Evolutionary conservation across 2,888 invertebrate species (phyloP), one percentile per base, ranked within the genome.

Genomic region (Tetheella fluctuosa): DNA sequence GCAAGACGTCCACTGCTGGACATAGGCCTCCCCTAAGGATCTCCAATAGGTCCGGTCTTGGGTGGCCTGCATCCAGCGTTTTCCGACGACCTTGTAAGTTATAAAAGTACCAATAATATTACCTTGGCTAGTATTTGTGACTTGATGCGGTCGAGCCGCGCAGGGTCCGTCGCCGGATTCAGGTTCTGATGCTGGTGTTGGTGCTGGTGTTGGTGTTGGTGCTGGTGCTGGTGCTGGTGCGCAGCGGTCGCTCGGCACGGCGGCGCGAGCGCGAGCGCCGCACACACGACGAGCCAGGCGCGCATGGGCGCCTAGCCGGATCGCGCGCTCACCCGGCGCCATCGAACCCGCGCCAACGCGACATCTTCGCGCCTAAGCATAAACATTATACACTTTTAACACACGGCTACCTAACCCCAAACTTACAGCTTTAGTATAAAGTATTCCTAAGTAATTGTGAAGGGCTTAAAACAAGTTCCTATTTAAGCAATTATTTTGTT

Each of bases 231-330:
- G 73, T 71, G 81, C 73, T 80, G 75, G 64, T 55, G 68, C 70
- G 80, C 79, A 80, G 88, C 86, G 87, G 86, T 83, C 86, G 89
- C 88, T 83, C 87, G 85, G 86, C 85, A 81, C 82, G 86, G 86
- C 89, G 88, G 86, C 89, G 88, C 89, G 80, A 90, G 87, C 88
- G 91, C 91, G 82, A 88, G 88, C 89, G 88, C 88, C 91, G 91
- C 91, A 87, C 89, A 89, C 90, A 90, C 86, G 65, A 90, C 77
- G 80, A 90, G 90, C 89, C 90, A 89, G 90, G 90, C 91, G 85
- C 85, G 85, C 85, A 91, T 90, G 77, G 87, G 91, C 91, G 91
- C 90, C 92, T 90, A 90, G 89, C 92, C 88, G 77, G 64, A 74
- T 64, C 78, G 82, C 78, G 81, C 85, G 84, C 84, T 89, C 82